These are phyloP conservation scores for Plotosus lineatus DNA, from an alignment of 2,113 vertebrate species.

Conservation along the genomic window DNA sequence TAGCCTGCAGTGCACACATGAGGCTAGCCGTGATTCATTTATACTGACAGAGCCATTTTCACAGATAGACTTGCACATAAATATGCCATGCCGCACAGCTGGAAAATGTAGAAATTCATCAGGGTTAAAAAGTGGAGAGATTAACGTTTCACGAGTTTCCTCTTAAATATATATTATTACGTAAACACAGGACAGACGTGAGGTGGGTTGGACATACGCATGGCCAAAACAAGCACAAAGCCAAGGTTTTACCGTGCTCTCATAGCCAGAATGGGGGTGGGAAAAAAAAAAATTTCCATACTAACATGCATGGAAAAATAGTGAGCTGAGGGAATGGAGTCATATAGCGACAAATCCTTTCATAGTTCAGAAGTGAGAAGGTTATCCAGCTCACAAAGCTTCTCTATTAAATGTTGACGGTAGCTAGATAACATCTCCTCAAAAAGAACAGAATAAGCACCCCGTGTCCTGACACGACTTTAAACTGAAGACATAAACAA, in stretches of 20 bases:
- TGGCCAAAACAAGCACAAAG: conserved; percentile 66
- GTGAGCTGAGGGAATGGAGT: conserved; percentile 56
- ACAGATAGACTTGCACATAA: conserved; percentile 66
- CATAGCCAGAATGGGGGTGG: conserved; percentile 50
- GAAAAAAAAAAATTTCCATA: conserved; percentile 65
- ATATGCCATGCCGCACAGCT: conserved; percentile 70
- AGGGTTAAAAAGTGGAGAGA: conserved; percentile 70
- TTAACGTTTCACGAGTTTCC: conserved; percentile 72
- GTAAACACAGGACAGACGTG: conserved; percentile 66
- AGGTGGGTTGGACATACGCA: conserved; percentile 59
- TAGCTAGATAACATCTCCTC: conserved; percentile 21
- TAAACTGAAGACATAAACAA: conserved; percentile 59
- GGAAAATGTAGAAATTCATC: conserved; percentile 74
- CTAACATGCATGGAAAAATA: conserved; percentile 64
- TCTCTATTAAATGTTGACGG: conserved; percentile 23
- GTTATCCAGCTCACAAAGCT: conserved; percentile 9
- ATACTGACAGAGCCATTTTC: conserved; percentile 70
- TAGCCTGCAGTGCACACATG: conserved; percentile 52
- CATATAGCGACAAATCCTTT: conserved; percentile 56
- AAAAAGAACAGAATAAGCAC: conserved; percentile 33
- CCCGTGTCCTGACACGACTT: conserved; percentile 42
- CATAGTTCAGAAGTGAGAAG: conserved; percentile 52
- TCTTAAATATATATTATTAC: conserved; percentile 71
- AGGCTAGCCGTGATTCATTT: conserved; percentile 65
- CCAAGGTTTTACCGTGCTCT: conserved; percentile 54